phyloP scores from a whole-genome alignment of 2,888 invertebrate species.

The Drosophila macrospina region DNA sequence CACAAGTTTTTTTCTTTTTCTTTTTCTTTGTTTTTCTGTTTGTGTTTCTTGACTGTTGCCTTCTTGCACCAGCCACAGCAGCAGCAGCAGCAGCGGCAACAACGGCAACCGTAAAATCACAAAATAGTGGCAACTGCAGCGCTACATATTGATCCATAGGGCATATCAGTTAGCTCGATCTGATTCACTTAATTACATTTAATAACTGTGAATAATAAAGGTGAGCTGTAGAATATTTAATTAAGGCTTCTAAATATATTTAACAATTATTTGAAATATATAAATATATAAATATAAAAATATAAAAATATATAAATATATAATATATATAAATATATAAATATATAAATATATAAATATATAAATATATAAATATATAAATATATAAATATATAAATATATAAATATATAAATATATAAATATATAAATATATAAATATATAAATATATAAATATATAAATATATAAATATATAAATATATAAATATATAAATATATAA shows the following conservation, averaged over 20 bases:
- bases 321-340: no score
- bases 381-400: no score
- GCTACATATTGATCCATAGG: slow-evolving; percentile 36
- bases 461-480: neutral
- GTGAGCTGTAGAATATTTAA: neutral
- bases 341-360: neutral
- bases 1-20: slow-evolving; percentile 38
- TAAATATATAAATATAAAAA: neutral
- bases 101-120: slow-evolving; percentile 48
- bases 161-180: slow-evolving; percentile 39
- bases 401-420: neutral
- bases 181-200: neutral
- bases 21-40: neutral
- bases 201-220: neutral
- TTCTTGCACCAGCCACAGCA: slow-evolving; percentile 54
- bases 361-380: no score
- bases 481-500: no score
- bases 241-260: neutral
- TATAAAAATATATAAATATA: neutral
- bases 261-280: neutral
- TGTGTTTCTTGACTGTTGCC: slow-evolving; percentile 59
- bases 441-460: no score
- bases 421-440: no score
- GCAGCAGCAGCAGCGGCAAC: slow-evolving; percentile 42
- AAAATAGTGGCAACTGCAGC: slow-evolving; percentile 33